phyloP scores from a whole-genome alignment of 2,888 invertebrate species.

The Epirrhoe tristata region DNA sequence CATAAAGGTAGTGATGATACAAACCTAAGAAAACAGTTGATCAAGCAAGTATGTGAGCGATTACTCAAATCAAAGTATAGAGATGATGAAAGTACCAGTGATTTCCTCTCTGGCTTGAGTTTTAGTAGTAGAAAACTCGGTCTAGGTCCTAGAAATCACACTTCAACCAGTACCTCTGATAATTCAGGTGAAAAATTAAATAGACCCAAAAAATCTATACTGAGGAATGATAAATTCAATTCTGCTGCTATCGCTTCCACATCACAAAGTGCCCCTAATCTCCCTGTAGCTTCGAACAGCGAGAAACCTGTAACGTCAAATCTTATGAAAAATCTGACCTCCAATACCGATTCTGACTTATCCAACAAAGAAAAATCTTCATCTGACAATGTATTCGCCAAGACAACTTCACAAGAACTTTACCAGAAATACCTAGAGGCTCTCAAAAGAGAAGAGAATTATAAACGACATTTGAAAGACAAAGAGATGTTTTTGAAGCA shows the following conservation, averaged over 20 bases:
- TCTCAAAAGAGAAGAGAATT: constrained; percentile 68
- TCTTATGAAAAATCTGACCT: constrained; percentile 51
- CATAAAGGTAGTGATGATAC: constrained; percentile 86
- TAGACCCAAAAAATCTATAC: constrained; percentile 76
- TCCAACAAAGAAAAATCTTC: constrained; percentile 67
- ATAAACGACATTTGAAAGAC: constrained; percentile 72
- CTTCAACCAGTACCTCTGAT: constrained; percentile 77
- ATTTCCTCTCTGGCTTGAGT: constrained; percentile 78
- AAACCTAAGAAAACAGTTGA: constrained; percentile 86
- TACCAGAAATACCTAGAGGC: constrained; percentile 76
- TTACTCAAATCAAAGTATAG: constrained; percentile 85
- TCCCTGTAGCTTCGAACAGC: constrained; percentile 59
- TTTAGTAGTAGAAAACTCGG: constrained; percentile 64
- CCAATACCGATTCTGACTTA: constrained; percentile 70
- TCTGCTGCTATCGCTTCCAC: constrained; percentile 69
- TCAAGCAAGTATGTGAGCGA: constrained; percentile 87
- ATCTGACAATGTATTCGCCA: constrained; percentile 62
- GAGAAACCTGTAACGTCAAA: constrained; percentile 55
- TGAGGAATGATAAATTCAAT: constrained; percentile 72
- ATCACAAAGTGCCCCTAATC: constrained; percentile 78
- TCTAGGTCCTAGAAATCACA: constrained; percentile 52
- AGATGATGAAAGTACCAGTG: constrained; percentile 82
- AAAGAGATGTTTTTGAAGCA: constrained; percentile 76
- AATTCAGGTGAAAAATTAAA: constrained; percentile 58
- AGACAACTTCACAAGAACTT: constrained; percentile 75